Conservation (phyloP, 1,140 invertebrate genomes). For the Phortica variegata region DNA sequence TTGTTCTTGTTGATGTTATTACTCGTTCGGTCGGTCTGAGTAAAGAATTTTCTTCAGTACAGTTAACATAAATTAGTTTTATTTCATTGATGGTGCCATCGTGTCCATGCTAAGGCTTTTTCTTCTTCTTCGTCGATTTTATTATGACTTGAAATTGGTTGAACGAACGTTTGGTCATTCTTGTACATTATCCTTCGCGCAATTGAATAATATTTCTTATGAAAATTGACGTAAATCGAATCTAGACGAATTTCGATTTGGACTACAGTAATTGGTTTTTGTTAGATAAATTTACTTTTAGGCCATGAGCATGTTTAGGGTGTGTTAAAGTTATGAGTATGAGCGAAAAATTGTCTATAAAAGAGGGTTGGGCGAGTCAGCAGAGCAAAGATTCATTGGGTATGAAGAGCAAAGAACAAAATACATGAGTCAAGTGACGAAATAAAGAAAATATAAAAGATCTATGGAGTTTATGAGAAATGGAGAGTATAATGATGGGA, state of each 20-base stretch:
- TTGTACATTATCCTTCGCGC: conserved; percentile 27
- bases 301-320: conserved; percentile 28
- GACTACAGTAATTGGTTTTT: conserved; percentile 30
- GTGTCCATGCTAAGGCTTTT: conserved; percentile 12
- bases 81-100: conserved; percentile 40
- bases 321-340: conserved; percentile 16
- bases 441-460: too few relatives aligned
- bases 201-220: conserved; percentile 14
- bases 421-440: too few relatives aligned
- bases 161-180: conserved; percentile 36
- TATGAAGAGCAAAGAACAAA: too few relatives aligned
- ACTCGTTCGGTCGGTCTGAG: conserved; percentile 23
- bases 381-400: too few relatives aligned
- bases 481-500: too few relatives aligned
- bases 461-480: too few relatives aligned
- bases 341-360: too few relatives aligned
- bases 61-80: conserved; percentile 56
- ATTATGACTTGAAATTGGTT: conserved; percentile 1
- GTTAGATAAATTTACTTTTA: conserved; percentile 43
- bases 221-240: conserved; percentile 41
- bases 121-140: conserved; percentile 1
- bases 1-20: conserved; percentile 28
- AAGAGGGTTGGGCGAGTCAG: too few relatives aligned
- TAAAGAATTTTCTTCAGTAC: conserved; percentile 53
- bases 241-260: conserved; percentile 46